phyloP scores from a whole-genome alignment of 2,888 invertebrate species.

The Cephonodes hylas region DNA sequence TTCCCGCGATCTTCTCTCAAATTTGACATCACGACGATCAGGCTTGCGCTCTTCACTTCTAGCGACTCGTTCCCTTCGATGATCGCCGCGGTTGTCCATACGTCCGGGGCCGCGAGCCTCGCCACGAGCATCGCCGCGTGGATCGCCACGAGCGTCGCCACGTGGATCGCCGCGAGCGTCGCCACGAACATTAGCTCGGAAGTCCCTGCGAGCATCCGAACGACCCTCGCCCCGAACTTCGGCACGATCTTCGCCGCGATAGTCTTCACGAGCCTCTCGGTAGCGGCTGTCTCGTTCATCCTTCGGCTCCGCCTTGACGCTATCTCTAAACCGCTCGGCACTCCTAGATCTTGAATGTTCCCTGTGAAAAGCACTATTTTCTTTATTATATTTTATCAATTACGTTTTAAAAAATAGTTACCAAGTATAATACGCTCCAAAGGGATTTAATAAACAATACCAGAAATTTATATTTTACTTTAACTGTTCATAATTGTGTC shows the following conservation, averaged over 20 bases:
- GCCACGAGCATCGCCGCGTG: slow-evolving; percentile 21
- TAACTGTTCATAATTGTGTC: too few species aligned
- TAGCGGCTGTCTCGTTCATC: slow-evolving; percentile 38
- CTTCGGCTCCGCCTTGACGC: slow-evolving; percentile 26
- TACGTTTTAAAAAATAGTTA: background rate
- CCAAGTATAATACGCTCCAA: too few species aligned
- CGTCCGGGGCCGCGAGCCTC: slow-evolving; percentile 19
- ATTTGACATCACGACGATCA: slow-evolving; percentile 25
- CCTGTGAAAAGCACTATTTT: slow-evolving; percentile 31
- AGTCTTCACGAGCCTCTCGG: slow-evolving; percentile 25
- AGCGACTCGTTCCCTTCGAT: slow-evolving; percentile 24
- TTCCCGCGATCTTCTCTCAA: slow-evolving; percentile 37
- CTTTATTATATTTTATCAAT: background rate
- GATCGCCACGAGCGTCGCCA: slow-evolving; percentile 19
- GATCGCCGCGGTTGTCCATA: slow-evolving; percentile 21
- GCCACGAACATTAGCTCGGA: slow-evolving; percentile 26
- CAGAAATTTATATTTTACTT: background rate
- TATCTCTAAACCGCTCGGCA: slow-evolving; percentile 51
- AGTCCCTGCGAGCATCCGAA: slow-evolving; percentile 8
- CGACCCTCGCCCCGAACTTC: slow-evolving; percentile 16
- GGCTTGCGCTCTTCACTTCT: slow-evolving; percentile 22
- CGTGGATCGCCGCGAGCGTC: slow-evolving; percentile 22
- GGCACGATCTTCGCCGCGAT: slow-evolving; percentile 1
- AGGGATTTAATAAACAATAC: too few species aligned
- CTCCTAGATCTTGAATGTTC: slow-evolving; percentile 47